Conservation (phyloP, 2,888 invertebrate species). For the Epiperipatus broadwayi region DNA sequence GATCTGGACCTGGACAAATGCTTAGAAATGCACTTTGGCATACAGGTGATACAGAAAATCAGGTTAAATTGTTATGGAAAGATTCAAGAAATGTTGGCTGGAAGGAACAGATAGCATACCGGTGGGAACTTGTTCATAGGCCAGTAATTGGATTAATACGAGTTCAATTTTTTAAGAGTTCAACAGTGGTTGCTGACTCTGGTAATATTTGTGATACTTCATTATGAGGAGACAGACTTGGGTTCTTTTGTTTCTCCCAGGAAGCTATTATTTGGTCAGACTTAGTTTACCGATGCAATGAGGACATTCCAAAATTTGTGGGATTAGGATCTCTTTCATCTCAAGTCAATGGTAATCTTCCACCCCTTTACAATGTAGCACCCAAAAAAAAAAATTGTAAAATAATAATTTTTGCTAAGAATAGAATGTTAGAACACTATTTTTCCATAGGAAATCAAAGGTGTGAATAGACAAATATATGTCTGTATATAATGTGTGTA, state of each 20-base stretch:
- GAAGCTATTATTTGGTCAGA: slow-evolving; percentile 96
- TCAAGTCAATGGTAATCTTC: no score
- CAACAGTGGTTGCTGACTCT: slow-evolving; percentile 79
- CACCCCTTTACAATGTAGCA: no score
- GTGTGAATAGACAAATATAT: no score
- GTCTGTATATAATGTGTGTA: no score
- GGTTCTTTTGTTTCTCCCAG: slow-evolving; percentile 92
- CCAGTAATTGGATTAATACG: slow-evolving; percentile 74
- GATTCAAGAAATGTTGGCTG: slow-evolving; percentile 80
- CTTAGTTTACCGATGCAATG: slow-evolving; percentile 64
- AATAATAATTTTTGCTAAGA: no score
- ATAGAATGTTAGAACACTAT: no score
- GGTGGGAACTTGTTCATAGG: slow-evolving; percentile 82
- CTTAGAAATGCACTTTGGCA: slow-evolving; percentile 86
- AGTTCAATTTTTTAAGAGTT: no score
- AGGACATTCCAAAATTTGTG: no score
- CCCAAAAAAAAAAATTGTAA: no score
- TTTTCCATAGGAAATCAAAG: no score
- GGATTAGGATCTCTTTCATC: no score
- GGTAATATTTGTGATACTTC: slow-evolving; percentile 76
- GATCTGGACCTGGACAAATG: slow-evolving; percentile 74
- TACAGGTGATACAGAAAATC: slow-evolving; percentile 65
- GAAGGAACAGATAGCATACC: slow-evolving; percentile 75
- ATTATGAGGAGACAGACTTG: slow-evolving; percentile 75
- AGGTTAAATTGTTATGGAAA: slow-evolving; percentile 74